Evolutionary conservation across 2,888 invertebrate species (phyloP), one percentile per base, ranked within the genome.

Genomic region (Chironomus tentans): DNA sequence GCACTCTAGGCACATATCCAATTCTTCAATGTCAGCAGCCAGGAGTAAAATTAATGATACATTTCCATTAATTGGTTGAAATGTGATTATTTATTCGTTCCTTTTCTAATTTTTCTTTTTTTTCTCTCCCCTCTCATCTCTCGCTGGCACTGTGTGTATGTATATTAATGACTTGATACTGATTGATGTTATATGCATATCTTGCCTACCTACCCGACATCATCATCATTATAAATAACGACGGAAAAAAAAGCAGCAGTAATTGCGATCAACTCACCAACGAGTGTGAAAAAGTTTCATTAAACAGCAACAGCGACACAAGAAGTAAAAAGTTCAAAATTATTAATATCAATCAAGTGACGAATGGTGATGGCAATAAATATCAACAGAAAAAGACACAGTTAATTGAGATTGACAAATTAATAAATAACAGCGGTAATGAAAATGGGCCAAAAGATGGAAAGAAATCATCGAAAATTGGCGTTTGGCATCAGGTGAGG

Each of bases 341-440:
- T 73, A 73, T 73, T 73, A 73, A 73, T 38, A 73, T 73, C 28
- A 73, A 73, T 73, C 72, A 73, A 62, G 46, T 15, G 62, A 62
- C 38, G 62, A 72, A 7, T 62, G 72, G 15, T 15, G 56, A 22
- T 13, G 62, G 21, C 21, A 62, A 18, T 62, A 62, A 73, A 62
- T 62, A 22, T n/a, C 22, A 38, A 12, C 71, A 24, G 22, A 56
- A 71, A n/a, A 71, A 71, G 71, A 50, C 71, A 56, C 72, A 73
- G 72, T 73, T 73, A 73, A 73, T 73, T 73, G 72, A 73, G 72
- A 73, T 73, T 62, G 62, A 73, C 72, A 73, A 73, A 73, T 73
- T 73, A 56, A 28, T 73, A 56, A 73, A 48, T n/a, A 62, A 46
- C 72, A 73, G 24, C 22, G 21, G 56, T 56, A 18, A 56, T 56